Conservation (phyloP, 2,888 invertebrate species). For the Argyresthia albistria region DNA sequence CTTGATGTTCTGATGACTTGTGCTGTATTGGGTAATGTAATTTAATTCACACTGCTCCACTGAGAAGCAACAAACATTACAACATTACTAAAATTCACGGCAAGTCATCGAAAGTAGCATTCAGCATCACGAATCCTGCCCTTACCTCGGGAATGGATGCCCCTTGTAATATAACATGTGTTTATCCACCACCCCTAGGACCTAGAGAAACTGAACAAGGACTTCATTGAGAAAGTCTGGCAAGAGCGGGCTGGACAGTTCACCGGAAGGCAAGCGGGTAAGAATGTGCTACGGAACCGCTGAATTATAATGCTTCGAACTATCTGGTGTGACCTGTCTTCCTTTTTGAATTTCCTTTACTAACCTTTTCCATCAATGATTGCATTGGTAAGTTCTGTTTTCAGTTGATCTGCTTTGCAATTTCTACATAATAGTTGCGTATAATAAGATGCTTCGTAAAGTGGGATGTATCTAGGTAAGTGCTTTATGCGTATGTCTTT, state of each 20-base stretch:
- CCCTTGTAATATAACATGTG: conserved; percentile 30
- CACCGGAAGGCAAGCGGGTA: conserved; percentile 91
- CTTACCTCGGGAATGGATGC: background rate
- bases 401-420: no score
- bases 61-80: background rate
- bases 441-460: no score
- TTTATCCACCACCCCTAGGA: conserved; percentile 74
- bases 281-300: conserved; percentile 39
- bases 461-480: no score
- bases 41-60: background rate
- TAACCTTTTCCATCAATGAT: no score
- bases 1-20: background rate
- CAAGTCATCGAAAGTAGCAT: background rate
- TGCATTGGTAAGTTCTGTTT: no score
- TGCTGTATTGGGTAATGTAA: background rate
- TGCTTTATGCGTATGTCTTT: no score
- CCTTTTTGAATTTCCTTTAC: no score
- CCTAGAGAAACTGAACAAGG: conserved; percentile 87
- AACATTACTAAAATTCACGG: background rate
- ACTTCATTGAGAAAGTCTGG: conserved; percentile 89
- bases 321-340: no score
- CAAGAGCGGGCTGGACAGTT: conserved; percentile 89
- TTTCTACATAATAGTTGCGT: no score
- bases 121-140: background rate
- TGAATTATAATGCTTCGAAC: background rate